Conservation (phyloP, 92 coral and sea anemone species). For the Scolanthus callimorphus region DNA sequence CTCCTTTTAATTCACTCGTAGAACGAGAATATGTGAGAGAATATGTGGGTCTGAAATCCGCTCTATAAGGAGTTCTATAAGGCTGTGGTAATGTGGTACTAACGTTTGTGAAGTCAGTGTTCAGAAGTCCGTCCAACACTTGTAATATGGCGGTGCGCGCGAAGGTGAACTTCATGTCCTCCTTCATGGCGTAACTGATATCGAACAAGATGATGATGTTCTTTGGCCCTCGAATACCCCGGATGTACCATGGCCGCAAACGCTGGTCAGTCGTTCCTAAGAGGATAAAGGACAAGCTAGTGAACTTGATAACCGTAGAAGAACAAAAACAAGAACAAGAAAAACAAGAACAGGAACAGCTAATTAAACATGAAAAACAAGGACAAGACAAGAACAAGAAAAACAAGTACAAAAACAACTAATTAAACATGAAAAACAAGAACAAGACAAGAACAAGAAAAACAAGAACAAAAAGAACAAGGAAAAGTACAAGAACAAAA, state of each 20-base stretch:
- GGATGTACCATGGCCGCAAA: slow-evolving; percentile 79
- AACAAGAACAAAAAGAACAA: no score
- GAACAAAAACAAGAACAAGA: no score
- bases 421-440: no score
- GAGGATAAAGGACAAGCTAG: neutral
- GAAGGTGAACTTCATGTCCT: slow-evolving; percentile 62
- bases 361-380: neutral
- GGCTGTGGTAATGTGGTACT: neutral
- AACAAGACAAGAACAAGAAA: no score
- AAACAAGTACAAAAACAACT: no score
- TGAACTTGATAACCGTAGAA: neutral
- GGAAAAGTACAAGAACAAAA: no score
- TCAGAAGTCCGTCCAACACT: slow-evolving; percentile 62
- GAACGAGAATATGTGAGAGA: no score
- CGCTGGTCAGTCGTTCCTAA: slow-evolving; percentile 72
- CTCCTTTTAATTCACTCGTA: no score
- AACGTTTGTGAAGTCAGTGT: slow-evolving; percentile 74
- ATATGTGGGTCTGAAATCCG: no score
- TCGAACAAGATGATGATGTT: slow-evolving; percentile 71
- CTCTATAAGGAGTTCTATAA: no score
- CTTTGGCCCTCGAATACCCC: slow-evolving; percentile 70
- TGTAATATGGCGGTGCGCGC: slow-evolving; percentile 69
- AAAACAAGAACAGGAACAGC: neutral
- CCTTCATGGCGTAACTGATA: slow-evolving; percentile 83
- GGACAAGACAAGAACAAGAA: no score